Evolutionary conservation across 2,113 vertebrate species (phyloP).

Genomic region (Poeciliopsis turrubarensis): DNA sequence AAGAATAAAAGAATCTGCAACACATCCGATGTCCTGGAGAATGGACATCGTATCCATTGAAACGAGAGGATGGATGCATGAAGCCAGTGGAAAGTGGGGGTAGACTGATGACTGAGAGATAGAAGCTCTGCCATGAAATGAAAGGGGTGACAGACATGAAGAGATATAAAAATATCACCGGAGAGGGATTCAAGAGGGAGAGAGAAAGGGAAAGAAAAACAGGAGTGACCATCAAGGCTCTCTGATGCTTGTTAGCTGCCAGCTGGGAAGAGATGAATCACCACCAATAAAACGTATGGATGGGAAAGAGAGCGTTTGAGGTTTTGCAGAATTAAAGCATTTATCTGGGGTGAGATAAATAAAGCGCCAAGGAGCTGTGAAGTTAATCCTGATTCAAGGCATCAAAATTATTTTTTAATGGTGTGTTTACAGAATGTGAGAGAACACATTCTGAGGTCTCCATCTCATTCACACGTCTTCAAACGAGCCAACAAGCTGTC

Average conservation of each 20-base stretch:
- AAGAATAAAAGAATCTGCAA: constrained; percentile 14
- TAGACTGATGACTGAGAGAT: constrained; percentile 40
- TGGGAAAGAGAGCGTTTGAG: constrained; percentile 6
- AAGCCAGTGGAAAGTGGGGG: not conserved
- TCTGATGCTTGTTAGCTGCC: constrained; percentile 38
- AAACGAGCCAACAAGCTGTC: not conserved
- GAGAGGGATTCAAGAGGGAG: constrained; percentile 40
- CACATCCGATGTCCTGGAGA: constrained; percentile 25
- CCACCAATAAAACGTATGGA: not conserved
- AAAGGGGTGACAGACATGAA: constrained; percentile 34
- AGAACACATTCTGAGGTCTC: constrained; percentile 11
- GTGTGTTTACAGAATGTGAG: constrained; percentile 31
- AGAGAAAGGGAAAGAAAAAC: not conserved
- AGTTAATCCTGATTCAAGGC: constrained; percentile 43
- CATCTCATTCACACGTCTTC: not conserved
- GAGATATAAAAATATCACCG: constrained; percentile 38
- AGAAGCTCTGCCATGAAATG: constrained; percentile 42
- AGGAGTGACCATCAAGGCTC: constrained; percentile 33
- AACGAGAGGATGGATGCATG: constrained; percentile 38
- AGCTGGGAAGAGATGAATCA: constrained; percentile 34
- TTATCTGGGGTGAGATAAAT: constrained; percentile 33
- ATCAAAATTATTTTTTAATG: constrained; percentile 55
- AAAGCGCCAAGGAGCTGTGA: constrained; percentile 44
- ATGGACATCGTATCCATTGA: constrained; percentile 42
- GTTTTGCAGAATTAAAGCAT: constrained; percentile 24